A percentile compares a stretch with the other conserved stretches of the same genome.
Evolutionary conservation across 2,888 invertebrate genomes (phyloP).

Genomic region (Lysandra bellargus): DNA sequence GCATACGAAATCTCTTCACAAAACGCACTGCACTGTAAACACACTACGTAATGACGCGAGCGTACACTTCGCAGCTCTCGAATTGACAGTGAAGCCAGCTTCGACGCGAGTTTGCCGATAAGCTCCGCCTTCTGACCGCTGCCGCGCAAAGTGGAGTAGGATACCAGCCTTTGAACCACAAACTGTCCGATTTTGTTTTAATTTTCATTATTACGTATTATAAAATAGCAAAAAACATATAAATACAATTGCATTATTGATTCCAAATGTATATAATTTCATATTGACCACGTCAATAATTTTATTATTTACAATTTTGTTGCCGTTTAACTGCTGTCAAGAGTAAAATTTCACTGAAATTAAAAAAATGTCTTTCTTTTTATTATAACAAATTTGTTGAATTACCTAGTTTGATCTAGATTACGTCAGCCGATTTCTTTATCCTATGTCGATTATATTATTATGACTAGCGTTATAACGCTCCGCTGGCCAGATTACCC

Average conservation of each 20-base stretch:
- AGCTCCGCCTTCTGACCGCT: constrained; percentile 81
- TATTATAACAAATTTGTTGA: neutral
- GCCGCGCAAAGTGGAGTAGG: constrained; percentile 79
- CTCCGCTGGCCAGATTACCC: constrained; percentile 74
- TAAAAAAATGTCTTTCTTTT: neutral
- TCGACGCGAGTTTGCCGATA: constrained; percentile 81
- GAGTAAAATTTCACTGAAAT: neutral
- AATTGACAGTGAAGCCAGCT: constrained; percentile 78
- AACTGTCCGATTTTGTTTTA: constrained; percentile 32
- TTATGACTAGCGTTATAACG: constrained; percentile 41
- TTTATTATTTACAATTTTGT: neutral
- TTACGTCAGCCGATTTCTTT: neutral
- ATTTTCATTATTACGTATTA: constrained; percentile 25
- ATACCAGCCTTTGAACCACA: constrained; percentile 49
- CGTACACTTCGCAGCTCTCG: constrained; percentile 78
- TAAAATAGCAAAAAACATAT: neutral
- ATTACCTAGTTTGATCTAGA: neutral
- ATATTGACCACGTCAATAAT: neutral
- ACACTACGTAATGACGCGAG: constrained; percentile 77
- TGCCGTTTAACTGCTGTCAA: too few relatives aligned
- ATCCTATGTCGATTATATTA: neutral
- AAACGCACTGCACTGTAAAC: constrained; percentile 78
- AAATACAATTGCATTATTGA: constrained; percentile 29
- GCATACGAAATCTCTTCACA: constrained; percentile 77
- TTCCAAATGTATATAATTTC: neutral